Evolutionary conservation across 2,113 vertebrate genomes (phyloP).

Genomic region (Calyptomena viridis): DNA sequence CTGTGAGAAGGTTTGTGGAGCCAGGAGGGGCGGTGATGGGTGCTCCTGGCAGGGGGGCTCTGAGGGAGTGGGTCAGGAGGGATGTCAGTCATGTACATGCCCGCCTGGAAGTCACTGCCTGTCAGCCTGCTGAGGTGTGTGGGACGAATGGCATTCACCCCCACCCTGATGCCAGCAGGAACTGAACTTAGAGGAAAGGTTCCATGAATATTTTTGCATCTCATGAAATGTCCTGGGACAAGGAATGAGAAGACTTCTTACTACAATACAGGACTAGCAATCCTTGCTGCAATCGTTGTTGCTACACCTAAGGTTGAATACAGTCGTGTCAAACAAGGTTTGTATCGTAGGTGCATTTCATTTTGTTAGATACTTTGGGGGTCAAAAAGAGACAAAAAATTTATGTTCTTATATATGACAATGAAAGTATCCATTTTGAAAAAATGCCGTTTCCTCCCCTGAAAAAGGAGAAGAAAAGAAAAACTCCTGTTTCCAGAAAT

Average conservation of each 20-base stretch:
- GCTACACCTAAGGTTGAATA: background rate
- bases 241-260: background rate
- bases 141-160: background rate
- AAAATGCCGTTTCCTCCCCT: background rate
- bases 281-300: background rate
- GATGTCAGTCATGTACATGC: background rate
- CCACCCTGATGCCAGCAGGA: background rate
- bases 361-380: background rate
- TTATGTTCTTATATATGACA: background rate
- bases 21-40: background rate
- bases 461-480: background rate
- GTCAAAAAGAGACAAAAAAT: background rate
- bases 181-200: background rate
- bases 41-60: background rate
- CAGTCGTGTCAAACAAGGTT: background rate
- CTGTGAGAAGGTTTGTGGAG: background rate
- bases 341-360: background rate
- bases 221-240: background rate
- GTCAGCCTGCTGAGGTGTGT: background rate
- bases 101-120: background rate
- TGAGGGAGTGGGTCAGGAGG: background rate
- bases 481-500: background rate
- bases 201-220: background rate
- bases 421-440: background rate
- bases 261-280: background rate